Conservation (phyloP, 2,113 vertebrate species). For the Prunella himalayana region DNA sequence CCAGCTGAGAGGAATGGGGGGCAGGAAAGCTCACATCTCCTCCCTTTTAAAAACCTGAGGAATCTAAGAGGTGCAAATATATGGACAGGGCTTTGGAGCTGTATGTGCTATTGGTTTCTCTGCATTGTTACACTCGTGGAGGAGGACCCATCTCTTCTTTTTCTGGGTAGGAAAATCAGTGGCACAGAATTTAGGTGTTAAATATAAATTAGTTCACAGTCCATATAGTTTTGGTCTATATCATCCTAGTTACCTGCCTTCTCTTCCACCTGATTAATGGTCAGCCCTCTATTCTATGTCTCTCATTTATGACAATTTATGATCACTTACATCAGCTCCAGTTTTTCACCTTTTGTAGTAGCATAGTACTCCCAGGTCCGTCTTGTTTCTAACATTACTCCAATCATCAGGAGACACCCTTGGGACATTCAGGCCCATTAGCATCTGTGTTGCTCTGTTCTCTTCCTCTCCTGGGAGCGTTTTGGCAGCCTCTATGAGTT, state of each 20-base stretch:
- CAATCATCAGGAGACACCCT: not conserved
- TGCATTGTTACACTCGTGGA: not conserved
- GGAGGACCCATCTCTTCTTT: not conserved
- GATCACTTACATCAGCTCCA: rapidly evolving
- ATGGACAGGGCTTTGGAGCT: not conserved
- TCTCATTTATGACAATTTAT: not conserved
- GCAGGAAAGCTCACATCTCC: not conserved
- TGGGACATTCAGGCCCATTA: not conserved
- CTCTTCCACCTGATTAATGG: not conserved
- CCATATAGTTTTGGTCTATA: not conserved
- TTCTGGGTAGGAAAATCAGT: not conserved
- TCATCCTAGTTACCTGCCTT: not conserved
- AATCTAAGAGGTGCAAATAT: not conserved
- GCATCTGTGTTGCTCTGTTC: not conserved
- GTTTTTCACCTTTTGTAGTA: not conserved
- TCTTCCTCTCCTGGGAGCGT: not conserved
- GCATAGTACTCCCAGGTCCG: rapidly evolving
- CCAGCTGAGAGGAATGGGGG: not conserved
- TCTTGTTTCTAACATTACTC: not conserved
- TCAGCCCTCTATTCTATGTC: not conserved
- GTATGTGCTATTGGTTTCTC: rapidly evolving
- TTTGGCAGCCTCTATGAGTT: not conserved
- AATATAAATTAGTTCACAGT: not conserved
- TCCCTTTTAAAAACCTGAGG: not conserved
- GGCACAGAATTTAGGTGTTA: not conserved